These are phyloP conservation scores for Acipenser transmontanus DNA, from an alignment of 2,797 vertebrate genomes.

Conservation along the genomic window DNA sequence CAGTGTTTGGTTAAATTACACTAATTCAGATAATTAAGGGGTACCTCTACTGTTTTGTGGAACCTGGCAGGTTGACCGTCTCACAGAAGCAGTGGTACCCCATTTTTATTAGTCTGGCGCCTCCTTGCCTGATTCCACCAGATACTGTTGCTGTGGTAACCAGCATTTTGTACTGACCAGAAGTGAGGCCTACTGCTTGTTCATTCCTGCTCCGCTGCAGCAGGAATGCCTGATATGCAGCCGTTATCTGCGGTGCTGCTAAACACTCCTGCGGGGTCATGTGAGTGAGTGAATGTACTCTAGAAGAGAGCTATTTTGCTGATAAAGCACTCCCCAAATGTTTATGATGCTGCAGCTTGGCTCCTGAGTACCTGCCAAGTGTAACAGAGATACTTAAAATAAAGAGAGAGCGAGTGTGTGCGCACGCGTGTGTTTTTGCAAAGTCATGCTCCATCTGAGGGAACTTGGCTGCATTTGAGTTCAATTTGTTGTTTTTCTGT, in stretches of 20 bases:
- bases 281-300: background rate
- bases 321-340: slow-evolving; percentile 2
- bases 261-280: background rate
- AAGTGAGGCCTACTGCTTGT: background rate
- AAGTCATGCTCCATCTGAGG: slow-evolving; percentile 7
- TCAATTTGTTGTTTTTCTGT: background rate
- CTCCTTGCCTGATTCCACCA: no score
- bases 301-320: background rate
- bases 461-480: background rate
- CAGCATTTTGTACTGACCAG: background rate
- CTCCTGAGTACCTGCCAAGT: slow-evolving; percentile 10
- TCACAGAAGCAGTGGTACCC: no score
- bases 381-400: background rate
- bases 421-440: background rate
- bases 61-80: no score
- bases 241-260: background rate
- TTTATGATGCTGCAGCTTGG: slow-evolving; percentile 1
- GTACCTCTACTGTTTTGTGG: no score
- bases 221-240: background rate
- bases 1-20: no score
- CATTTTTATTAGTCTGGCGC: no score
- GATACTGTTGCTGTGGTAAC: no score
- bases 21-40: no score
- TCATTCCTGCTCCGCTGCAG: background rate
- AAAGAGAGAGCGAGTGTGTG: background rate